Evolutionary conservation across 2,113 vertebrate genomes (phyloP).

Genomic region (Melanotaenia duboulayi): DNA sequence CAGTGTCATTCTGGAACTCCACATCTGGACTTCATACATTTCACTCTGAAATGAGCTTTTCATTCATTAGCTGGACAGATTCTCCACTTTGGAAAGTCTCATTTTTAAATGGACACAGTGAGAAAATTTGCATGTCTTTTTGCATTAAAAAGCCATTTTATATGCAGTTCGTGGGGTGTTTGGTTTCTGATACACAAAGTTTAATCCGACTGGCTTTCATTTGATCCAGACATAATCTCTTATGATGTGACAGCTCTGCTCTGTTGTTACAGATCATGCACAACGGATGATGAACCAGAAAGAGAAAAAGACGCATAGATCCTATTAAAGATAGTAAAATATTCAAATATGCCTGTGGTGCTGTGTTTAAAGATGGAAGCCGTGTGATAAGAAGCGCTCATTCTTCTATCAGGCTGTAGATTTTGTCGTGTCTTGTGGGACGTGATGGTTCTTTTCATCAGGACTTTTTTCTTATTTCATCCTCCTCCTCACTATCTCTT

Average conservation of each 20-base stretch:
- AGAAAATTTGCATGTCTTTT: constrained; percentile 1
- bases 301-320: constrained; percentile 44
- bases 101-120: constrained; percentile 44
- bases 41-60: constrained; percentile 44
- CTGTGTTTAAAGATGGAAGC: constrained; percentile 35
- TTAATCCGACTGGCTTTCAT: constrained; percentile 60
- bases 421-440: constrained; percentile 29
- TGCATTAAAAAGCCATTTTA: constrained; percentile 16
- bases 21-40: constrained; percentile 21
- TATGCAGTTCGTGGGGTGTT: constrained; percentile 11
- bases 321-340: constrained; percentile 56
- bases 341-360: constrained; percentile 31
- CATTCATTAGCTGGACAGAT: constrained; percentile 23
- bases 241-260: constrained; percentile 27
- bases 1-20: constrained; percentile 13
- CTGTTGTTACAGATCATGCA: constrained; percentile 29
- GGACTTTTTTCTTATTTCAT: constrained; percentile 32
- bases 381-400: constrained; percentile 39
- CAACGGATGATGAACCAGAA: constrained; percentile 34
- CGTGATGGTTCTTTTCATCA: constrained; percentile 55
- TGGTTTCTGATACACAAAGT: constrained; percentile 24
- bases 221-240: constrained; percentile 53
- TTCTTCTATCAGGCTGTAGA: constrained; percentile 50
- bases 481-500: constrained; percentile 38
- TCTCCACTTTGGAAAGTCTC: background rate